A percentile compares a stretch with the other conserved stretches of the same genome.
Conservation (phyloP, 1,140 invertebrate species). For the Helicoverpa armigera region DNA sequence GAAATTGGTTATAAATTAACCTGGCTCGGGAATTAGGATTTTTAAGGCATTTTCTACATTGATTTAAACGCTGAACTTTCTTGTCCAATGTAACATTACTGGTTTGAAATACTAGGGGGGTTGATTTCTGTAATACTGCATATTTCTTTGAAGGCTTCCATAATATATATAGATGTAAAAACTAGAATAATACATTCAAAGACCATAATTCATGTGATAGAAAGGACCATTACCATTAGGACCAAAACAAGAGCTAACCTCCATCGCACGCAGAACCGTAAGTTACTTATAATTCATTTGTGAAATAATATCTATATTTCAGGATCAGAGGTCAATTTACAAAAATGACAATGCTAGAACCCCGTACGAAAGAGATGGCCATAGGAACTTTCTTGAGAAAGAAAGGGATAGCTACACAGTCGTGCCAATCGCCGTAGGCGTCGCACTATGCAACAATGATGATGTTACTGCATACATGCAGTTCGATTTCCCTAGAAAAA, state of each 20-base stretch:
- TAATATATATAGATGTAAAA: not conserved
- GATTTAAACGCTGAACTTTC: too few relatives aligned
- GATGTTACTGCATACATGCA: constrained; percentile 40
- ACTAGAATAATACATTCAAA: not conserved
- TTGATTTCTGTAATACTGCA: too few relatives aligned
- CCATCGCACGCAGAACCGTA: constrained; percentile 22
- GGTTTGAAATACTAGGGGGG: too few relatives aligned
- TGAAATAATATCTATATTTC: constrained; percentile 72
- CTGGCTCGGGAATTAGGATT: too few relatives aligned
- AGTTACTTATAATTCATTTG: constrained; percentile 69
- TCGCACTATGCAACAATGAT: constrained; percentile 70
- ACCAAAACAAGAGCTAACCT: constrained; percentile 8
- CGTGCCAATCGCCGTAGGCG: constrained; percentile 70
- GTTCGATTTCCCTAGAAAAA: constrained; percentile 10
- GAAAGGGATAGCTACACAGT: constrained; percentile 53
- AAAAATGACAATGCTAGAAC: constrained; percentile 80
- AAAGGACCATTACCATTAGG: constrained; percentile 30
- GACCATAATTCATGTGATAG: constrained; percentile 33
- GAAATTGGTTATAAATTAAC: too few relatives aligned
- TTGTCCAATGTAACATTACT: too few relatives aligned
- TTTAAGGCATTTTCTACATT: too few relatives aligned
- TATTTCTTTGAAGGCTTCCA: too few relatives aligned
- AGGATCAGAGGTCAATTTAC: constrained; percentile 78
- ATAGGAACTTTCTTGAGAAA: constrained; percentile 50
- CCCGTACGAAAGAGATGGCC: constrained; percentile 56